These are phyloP conservation scores for Haemorhous mexicanus DNA, from an alignment of 2,113 vertebrate species.

Conservation along the genomic window DNA sequence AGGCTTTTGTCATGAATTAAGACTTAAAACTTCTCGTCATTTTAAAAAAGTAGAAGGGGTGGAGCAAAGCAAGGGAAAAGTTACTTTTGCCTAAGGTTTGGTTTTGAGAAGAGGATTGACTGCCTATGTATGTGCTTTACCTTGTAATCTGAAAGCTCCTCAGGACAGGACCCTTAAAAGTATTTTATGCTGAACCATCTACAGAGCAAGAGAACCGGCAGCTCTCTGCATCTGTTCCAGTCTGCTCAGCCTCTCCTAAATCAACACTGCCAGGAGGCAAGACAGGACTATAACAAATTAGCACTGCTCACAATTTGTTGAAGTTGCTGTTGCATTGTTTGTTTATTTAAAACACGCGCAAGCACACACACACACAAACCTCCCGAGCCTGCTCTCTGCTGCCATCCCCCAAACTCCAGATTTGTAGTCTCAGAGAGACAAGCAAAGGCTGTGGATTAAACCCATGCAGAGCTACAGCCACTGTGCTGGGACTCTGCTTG, in stretches of 20 bases:
- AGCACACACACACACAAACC: neutral
- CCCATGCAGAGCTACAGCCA: neutral
- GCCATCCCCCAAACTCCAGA: conserved; percentile 32
- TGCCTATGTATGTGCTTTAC: neutral
- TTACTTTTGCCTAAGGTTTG: neutral
- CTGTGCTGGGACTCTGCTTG: neutral
- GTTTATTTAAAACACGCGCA: conserved; percentile 41
- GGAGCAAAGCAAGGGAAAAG: neutral
- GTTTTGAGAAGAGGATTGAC: neutral
- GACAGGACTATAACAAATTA: conserved; percentile 55
- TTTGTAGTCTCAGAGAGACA: neutral
- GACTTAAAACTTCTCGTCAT: neutral
- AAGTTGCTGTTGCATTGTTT: conserved; percentile 58
- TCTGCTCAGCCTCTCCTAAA: conserved; percentile 41
- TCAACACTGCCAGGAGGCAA: conserved; percentile 60
- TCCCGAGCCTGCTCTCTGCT: conserved; percentile 51
- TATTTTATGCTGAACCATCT: neutral
- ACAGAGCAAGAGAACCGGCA: neutral
- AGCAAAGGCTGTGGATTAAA: neutral
- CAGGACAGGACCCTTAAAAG: neutral
- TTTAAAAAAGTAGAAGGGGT: neutral
- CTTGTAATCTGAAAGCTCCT: conserved; percentile 2
- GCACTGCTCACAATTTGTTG: conserved; percentile 46
- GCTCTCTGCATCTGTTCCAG: neutral
- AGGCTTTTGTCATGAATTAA: neutral